Base-by-base conservation (phyloP, 2,113 vertebrate species). In the Vireo altiloquus region DNA sequence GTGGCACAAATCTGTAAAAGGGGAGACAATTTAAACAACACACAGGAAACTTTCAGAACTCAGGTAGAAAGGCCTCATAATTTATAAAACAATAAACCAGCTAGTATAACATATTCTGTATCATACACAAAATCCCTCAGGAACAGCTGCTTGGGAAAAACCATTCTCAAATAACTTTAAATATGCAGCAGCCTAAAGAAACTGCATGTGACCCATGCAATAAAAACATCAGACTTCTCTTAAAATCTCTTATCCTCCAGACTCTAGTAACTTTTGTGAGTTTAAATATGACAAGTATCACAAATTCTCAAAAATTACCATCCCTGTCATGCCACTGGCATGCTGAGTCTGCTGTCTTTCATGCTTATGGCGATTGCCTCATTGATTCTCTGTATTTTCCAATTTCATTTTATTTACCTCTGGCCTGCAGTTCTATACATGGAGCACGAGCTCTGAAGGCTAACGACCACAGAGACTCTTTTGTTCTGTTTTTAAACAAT, bases 331-430 rank as follows among this genome's bases (percentile, higher is more conserved):
- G 59, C 4, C 40, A 56, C 20, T 28, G 44, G 47, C 33, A 75
- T 63, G 13, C 49, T 61, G 46, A 79, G 50, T 50, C n/a, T n/a
- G 12, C 8, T 23, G 30, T 40, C 79, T 74, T 61, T 80, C 30
- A 31, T 28, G 17, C 10, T 59, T 35, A 70, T 24, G 0, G 1
- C 0, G 4, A 78, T 2, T 1, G 8, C 39, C 42, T 92, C 75
- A 63, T 10, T 40, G 64, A 57, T 59, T 40, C 70, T 69, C 63
- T 13, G 3, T 25, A n/a, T 59, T 72, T 94, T 79, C 44, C 12
- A 12, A 23, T 64, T 75, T 40, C 7, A 75, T 66, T 91, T 71
- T 59, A 50, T 85, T 75, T 75, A 93, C 44, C 11, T 65, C 28
- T 33, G 5, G 18, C 39, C 14, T 88, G 12, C 23, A 37, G 63